A percentile compares a stretch with the other conserved stretches of the same genome.
These are phyloP conservation scores for Nasonia oneida DNA, from an alignment of 2,888 invertebrate species.

Conservation along the genomic window DNA sequence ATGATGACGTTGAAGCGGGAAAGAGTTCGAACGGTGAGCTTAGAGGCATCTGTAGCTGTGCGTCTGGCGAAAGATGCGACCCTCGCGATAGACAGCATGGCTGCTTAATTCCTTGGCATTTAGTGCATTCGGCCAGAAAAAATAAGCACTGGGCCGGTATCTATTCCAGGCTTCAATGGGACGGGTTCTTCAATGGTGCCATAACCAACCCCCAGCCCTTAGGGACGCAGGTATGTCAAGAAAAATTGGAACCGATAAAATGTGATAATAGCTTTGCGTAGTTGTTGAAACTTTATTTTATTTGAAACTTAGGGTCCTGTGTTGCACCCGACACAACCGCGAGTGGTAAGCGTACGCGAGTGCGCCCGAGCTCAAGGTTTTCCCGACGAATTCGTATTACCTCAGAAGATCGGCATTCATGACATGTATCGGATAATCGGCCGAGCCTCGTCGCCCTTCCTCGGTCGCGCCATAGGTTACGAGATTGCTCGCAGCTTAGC, in stretches of 20 bases:
- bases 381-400: conserved; percentile 87
- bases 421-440: conserved; percentile 92
- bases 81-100: conserved; percentile 87
- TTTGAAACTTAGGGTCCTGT: conserved; percentile 83
- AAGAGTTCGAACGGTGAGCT: conserved; percentile 77
- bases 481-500: conserved; percentile 82
- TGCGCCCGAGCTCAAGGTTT: conserved; percentile 96
- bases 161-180: conserved; percentile 90
- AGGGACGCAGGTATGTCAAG: conserved; percentile 86
- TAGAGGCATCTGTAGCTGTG: conserved; percentile 90
- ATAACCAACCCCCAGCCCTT: conserved; percentile 93
- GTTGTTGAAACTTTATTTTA: not conserved
- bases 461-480: conserved; percentile 87
- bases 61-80: conserved; percentile 83
- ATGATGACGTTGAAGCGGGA: conserved; percentile 81
- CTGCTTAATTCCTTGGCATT: conserved; percentile 93
- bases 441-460: conserved; percentile 93
- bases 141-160: conserved; percentile 93
- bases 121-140: conserved; percentile 88
- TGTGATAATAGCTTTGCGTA: not conserved
- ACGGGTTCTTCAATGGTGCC: conserved; percentile 91
- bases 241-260: not conserved
- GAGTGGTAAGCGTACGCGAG: conserved; percentile 91
- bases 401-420: conserved; percentile 82
- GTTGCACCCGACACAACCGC: conserved; percentile 88